Conservation (phyloP, 2,113 vertebrate genomes). For the Hydrolagus affinis region DNA sequence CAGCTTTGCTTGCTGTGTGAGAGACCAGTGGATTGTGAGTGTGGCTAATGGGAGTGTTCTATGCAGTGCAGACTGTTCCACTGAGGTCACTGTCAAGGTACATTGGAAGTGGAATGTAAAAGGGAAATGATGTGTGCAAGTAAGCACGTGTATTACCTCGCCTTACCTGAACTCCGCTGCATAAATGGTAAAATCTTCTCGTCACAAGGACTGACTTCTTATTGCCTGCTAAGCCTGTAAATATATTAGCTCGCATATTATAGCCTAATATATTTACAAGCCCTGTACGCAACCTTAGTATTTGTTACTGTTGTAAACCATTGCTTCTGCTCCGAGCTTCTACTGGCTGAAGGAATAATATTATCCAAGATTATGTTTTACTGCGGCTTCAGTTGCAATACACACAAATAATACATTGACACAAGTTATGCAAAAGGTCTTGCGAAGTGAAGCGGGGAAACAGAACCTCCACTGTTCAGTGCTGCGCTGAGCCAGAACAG, state of each 20-base stretch:
- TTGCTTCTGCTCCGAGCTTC: neutral
- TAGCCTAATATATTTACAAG: neutral
- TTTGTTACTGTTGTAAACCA: neutral
- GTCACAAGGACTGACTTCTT: neutral
- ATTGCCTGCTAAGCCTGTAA: neutral
- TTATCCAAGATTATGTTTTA: neutral
- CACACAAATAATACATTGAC: neutral
- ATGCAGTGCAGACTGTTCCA: too few species aligned
- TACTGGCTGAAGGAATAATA: neutral
- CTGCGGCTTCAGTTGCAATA: neutral
- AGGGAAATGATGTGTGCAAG: neutral
- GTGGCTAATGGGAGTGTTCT: neutral
- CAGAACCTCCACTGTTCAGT: too few species aligned
- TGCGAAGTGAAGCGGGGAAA: too few species aligned
- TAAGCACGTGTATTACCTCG: neutral
- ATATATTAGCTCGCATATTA: neutral
- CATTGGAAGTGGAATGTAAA: neutral
- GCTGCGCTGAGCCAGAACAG: too few species aligned
- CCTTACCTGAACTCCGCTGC: neutral
- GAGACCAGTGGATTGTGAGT: neutral
- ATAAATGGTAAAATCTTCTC: neutral
- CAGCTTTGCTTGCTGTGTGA: neutral
- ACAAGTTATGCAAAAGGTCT: neutral
- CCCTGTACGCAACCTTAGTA: neutral
- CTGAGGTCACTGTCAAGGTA: neutral